These are phyloP conservation scores for Dipodomys stephensi DNA, from an alignment of 2,113 vertebrate species.

Conservation along the genomic window DNA sequence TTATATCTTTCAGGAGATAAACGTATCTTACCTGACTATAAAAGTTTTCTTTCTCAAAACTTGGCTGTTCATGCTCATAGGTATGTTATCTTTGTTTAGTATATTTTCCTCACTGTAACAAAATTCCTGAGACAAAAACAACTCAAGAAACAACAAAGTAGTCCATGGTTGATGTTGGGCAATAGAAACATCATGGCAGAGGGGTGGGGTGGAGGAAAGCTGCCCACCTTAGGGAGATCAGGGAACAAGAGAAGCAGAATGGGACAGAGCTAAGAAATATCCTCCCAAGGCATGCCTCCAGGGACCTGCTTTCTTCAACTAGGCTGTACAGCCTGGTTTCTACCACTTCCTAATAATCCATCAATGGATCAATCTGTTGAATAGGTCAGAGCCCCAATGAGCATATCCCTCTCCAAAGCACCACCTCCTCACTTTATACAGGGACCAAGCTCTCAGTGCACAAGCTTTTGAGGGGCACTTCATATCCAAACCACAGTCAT, in stretches of 20 bases:
- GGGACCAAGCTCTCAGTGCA: not conserved
- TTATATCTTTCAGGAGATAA: slow-evolving; percentile 48
- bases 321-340: not conserved
- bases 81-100: not conserved
- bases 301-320: not conserved
- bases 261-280: not conserved
- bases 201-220: not conserved
- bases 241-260: not conserved
- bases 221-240: not conserved
- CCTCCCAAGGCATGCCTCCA: not conserved
- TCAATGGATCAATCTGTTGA: not conserved
- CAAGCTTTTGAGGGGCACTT: not conserved
- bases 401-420: not conserved
- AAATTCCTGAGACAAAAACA: not conserved
- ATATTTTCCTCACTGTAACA: not conserved
- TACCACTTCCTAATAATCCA: not conserved
- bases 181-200: not conserved
- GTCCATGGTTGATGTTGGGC: not conserved
- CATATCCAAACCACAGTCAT: not conserved
- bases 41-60: slow-evolving; percentile 49
- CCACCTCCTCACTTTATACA: not conserved
- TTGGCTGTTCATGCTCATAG: not conserved
- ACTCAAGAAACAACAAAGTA: not conserved
- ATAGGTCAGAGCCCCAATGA: not conserved
- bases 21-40: not conserved